Evolutionary conservation across 2,113 vertebrate genomes (phyloP).

Genomic region (Phalacrocorax aristotelis): DNA sequence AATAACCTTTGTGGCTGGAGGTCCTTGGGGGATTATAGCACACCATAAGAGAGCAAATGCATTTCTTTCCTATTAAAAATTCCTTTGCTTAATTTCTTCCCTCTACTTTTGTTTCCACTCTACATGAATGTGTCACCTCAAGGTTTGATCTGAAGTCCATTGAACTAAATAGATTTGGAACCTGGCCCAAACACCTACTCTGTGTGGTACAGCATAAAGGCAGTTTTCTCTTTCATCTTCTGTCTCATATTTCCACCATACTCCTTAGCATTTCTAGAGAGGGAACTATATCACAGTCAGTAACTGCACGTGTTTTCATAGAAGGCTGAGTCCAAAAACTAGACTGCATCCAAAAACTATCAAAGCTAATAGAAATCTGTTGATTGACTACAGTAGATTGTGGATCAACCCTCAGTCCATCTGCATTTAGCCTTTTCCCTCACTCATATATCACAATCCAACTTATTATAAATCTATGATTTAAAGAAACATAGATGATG

Average conservation of each 20-base stretch:
- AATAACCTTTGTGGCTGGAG: neutral
- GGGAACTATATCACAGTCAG: neutral
- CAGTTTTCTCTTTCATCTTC: constrained; percentile 36
- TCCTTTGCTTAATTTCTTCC: neutral
- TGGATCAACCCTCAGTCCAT: neutral
- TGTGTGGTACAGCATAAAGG: neutral
- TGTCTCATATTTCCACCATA: constrained; percentile 1
- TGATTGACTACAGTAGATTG: neutral
- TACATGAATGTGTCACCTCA: neutral
- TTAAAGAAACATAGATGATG: constrained; percentile 5
- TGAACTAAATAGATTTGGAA: constrained; percentile 28
- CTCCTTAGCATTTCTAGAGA: neutral
- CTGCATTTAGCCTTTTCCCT: neutral
- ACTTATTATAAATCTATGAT: neutral
- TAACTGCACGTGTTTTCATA: constrained; percentile 30
- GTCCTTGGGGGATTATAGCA: neutral
- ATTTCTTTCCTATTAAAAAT: constrained; percentile 24
- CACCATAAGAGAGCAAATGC: neutral
- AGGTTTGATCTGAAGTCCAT: constrained; percentile 34
- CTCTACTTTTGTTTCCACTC: neutral
- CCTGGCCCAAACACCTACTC: constrained; percentile 42
- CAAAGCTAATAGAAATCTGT: constrained; percentile 1
- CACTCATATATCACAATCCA: neutral
- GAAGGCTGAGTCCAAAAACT: neutral
- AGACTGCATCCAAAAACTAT: neutral